Percentiles rank a stretch among this genome's conserved stretches.
Evolutionary conservation across 2,797 vertebrate species (phyloP).

Genomic region (Gallinago nigripennis): DNA sequence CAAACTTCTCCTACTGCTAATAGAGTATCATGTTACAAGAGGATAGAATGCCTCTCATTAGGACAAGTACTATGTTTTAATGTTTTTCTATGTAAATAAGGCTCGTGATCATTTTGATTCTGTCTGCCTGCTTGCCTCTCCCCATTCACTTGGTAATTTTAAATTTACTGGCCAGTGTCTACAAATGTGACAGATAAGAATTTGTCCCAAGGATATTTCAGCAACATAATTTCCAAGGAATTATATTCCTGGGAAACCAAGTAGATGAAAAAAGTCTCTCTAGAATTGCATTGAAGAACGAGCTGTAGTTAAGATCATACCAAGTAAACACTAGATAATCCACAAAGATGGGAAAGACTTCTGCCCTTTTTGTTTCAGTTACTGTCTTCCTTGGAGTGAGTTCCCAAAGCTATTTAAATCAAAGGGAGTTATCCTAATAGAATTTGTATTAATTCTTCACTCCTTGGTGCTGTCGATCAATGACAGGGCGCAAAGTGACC

Average conservation of each 20-base stretch:
- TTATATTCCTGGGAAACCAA: neutral
- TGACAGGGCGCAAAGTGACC: neutral
- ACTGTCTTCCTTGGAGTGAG: neutral
- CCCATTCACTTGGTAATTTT: neutral
- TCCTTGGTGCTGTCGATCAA: neutral
- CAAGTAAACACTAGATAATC: neutral
- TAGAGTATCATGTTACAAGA: neutral
- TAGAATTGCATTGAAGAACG: neutral
- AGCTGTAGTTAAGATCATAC: neutral
- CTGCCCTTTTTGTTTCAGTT: neutral
- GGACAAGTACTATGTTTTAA: neutral
- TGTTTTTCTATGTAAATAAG: neutral
- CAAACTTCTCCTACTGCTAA: neutral
- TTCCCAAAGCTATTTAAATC: neutral
- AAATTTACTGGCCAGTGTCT: neutral
- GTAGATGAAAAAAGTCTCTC: neutral
- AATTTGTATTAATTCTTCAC: neutral
- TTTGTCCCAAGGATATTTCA: neutral
- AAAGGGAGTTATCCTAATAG: neutral
- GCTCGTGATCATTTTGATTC: neutral
- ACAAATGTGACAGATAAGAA: neutral
- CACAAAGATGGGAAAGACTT: neutral
- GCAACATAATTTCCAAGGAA: neutral
- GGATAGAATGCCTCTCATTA: neutral
- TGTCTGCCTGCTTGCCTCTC: neutral